These are phyloP conservation scores for Mus minutoides DNA, from an alignment of 2,797 vertebrate genomes.

Conservation along the genomic window DNA sequence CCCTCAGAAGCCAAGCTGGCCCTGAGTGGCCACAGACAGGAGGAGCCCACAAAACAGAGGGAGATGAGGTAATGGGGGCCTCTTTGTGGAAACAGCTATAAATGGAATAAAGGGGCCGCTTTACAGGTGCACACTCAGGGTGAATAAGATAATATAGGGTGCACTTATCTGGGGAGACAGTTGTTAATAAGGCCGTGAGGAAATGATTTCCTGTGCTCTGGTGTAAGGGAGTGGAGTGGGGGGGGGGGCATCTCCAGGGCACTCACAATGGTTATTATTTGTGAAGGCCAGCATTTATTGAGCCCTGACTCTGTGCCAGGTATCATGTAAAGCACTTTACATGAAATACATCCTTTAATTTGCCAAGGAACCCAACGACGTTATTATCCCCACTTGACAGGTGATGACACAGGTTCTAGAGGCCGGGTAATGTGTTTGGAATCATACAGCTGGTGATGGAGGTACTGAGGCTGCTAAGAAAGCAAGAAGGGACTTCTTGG, in stretches of 20 bases:
- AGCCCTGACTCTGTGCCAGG: not conserved
- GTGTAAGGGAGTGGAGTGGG: not conserved
- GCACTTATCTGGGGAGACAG: slow-evolving; percentile 12
- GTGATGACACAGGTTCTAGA: slow-evolving; percentile 26
- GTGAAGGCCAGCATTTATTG: slow-evolving; percentile 1
- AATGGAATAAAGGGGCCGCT: not conserved
- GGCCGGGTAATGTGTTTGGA: not conserved
- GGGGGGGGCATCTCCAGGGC: not conserved
- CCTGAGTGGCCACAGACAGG: not conserved
- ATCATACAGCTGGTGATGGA: not conserved
- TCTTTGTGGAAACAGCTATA: slow-evolving; percentile 38
- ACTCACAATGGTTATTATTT: slow-evolving; percentile 9
- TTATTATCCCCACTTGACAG: slow-evolving; percentile 14
- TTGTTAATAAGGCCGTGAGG: slow-evolving; percentile 54
- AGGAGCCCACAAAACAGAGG: not conserved
- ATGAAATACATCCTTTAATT: slow-evolving; percentile 27
- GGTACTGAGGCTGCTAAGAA: not conserved
- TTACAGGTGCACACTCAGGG: not conserved
- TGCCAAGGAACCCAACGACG: slow-evolving; percentile 32
- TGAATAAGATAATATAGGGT: not conserved
- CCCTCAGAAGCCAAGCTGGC: not conserved
- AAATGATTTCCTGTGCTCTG: slow-evolving; percentile 37
- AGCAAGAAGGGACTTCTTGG: not conserved
- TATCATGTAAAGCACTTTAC: slow-evolving; percentile 11
- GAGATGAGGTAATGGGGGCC: not conserved